A percentile compares a stretch with the other conserved stretches of the same genome.
Conservation (phyloP, 2,797 vertebrate species). For the Delichon dasypus region DNA sequence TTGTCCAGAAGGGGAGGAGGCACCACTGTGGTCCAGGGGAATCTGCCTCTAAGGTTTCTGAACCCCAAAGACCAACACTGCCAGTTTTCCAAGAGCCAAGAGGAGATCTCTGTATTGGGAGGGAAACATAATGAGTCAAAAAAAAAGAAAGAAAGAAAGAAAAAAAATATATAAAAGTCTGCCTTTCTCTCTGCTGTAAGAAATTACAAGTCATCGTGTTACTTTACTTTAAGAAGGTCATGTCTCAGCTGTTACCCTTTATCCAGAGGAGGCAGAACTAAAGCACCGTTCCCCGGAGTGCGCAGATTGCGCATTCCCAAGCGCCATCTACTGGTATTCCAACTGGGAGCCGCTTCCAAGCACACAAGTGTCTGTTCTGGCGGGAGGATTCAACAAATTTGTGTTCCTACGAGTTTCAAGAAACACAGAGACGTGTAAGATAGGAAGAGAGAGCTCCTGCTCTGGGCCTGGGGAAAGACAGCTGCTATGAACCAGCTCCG, state of each 20-base stretch:
- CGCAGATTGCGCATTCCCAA: neutral
- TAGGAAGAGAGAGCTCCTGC: neutral
- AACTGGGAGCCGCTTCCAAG: neutral
- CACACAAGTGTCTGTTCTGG: rapidly evolving
- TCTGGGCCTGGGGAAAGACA: neutral
- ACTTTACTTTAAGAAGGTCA: neutral
- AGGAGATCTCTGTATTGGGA: neutral
- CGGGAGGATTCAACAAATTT: rapidly evolving
- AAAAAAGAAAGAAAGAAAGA: neutral
- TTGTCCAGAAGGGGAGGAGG: neutral
- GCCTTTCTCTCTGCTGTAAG: neutral
- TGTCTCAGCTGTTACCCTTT: neutral
- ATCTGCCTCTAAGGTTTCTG: neutral
- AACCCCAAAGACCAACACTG: neutral
- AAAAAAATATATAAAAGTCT: neutral
- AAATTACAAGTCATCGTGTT: neutral
- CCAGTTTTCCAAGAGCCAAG: neutral
- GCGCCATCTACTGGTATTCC: conserved; percentile 23
- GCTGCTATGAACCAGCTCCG: neutral
- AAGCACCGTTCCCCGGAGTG: neutral
- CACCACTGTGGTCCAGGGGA: neutral
- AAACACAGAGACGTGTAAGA: rapidly evolving
- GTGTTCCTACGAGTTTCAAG: neutral
- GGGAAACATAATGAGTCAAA: neutral
- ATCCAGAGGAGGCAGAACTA: rapidly evolving